Evolutionary conservation across 2,797 vertebrate genomes (phyloP).

Genomic region (Sebastes variabilis): DNA sequence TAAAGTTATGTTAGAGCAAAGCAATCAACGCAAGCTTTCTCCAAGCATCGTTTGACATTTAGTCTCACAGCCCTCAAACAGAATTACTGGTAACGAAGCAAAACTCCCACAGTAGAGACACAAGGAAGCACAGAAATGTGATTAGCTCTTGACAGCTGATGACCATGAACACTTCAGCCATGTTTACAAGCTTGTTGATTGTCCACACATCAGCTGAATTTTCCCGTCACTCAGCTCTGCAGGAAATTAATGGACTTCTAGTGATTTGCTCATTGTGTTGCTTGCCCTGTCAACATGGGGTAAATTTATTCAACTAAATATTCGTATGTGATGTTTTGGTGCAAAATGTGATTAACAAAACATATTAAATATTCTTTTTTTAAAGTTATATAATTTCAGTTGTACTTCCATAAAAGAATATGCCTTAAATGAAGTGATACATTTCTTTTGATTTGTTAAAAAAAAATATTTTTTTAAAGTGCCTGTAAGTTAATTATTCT

Average conservation of each 20-base stretch:
- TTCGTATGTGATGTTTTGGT: background rate
- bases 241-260: slow-evolving; percentile 11
- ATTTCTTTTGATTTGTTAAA: background rate
- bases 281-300: slow-evolving; percentile 14
- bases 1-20: background rate
- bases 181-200: slow-evolving; percentile 31
- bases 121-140: background rate
- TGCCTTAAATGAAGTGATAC: background rate
- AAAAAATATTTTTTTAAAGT: background rate
- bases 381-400: background rate
- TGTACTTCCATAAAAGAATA: background rate
- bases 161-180: background rate
- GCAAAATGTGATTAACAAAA: background rate
- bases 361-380: background rate
- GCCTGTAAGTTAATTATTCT: background rate
- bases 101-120: background rate
- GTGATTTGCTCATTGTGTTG: slow-evolving; percentile 32
- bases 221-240: slow-evolving; percentile 5
- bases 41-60: background rate
- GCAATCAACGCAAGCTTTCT: slow-evolving; percentile 1
- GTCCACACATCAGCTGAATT: slow-evolving; percentile 8
- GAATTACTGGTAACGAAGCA: background rate
- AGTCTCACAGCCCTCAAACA: background rate
- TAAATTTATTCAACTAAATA: slow-evolving; percentile 17
- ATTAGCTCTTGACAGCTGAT: slow-evolving; percentile 8